These are phyloP conservation scores for Watersipora subatra DNA, from an alignment of 1,140 invertebrate genomes.

Conservation along the genomic window DNA sequence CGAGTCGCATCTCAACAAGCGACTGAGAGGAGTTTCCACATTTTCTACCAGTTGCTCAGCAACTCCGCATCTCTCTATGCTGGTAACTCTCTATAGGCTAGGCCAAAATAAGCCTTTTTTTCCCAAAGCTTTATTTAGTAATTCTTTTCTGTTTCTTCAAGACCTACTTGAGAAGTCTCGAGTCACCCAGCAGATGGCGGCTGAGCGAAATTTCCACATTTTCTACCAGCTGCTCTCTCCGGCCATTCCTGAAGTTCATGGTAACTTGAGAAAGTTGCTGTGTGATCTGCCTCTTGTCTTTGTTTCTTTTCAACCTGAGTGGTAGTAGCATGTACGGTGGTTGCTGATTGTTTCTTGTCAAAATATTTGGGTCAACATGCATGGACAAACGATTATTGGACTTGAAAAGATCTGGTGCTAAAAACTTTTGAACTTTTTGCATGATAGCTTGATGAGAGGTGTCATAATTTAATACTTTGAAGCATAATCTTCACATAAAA, in stretches of 20 bases:
- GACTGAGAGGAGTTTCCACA: slow-evolving; percentile 87
- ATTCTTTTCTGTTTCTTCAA: slow-evolving; percentile 43
- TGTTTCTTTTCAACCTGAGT: neutral
- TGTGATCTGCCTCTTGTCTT: neutral
- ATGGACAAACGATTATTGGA: no score
- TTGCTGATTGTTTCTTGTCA: no score
- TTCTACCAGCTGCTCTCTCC: slow-evolving; percentile 99
- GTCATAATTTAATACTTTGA: no score
- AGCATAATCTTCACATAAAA: no score
- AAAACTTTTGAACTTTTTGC: no score
- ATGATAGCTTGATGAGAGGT: no score
- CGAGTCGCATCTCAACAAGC: slow-evolving; percentile 72
- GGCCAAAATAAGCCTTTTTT: no score
- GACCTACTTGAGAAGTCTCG: slow-evolving; percentile 99
- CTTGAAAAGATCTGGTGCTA: no score
- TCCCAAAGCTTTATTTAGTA: no score
- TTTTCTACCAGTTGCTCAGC: slow-evolving; percentile 81
- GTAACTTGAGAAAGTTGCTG: neutral
- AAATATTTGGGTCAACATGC: no score
- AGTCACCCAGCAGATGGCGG: slow-evolving; percentile 94
- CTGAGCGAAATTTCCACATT: slow-evolving; percentile 98
- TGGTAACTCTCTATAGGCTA: no score
- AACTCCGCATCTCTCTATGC: neutral
- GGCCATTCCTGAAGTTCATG: slow-evolving; percentile 48
- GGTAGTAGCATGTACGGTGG: no score